Evolutionary conservation across 1,140 invertebrate species (phyloP), one percentile per base, ranked within the genome.

Genomic region (Drosophila tsacasi): DNA sequence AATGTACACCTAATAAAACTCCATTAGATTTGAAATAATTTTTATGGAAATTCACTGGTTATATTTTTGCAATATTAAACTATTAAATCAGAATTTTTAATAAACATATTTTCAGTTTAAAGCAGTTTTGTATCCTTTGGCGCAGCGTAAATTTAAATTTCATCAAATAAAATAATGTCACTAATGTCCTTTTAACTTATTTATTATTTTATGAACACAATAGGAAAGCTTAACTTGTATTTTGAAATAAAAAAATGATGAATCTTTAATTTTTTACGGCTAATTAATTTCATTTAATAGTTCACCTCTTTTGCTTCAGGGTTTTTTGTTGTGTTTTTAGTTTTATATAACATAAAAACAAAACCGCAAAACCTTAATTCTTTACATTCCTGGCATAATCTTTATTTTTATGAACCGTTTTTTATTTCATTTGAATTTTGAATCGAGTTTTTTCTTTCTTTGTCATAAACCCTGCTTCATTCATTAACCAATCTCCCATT

Each of bases 281-380:
- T 23, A 37, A 37, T 37, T 55, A 23, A 37, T 23, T 17, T 9
- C 4, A 23, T 23, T 55, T 3, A 23, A 54, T 15, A 35, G 1
- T 15, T 35, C 0, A 37, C 5, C 4, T 2, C 3, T 23, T 19
- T 21, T 54, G 15, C 23, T 17, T 21, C 9, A 5, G n/a, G n/a
- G n/a, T n/a, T n/a, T 0, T 9, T 55, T 23, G 10, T 15, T 19
- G 5, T 32, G 30, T 15, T 5, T n/a, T 40, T 21, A 21, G 9
- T 32, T n/a, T 32, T 23, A 27, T 4, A 8, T 39, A 54, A 21
- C 12, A 30, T 4, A 54, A 54, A 54, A 19, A 63, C 3, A 63
- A 63, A 63, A 3, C 27, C 25, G 27, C 5, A 58, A 50, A 71
- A 50, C 19, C 12, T 60, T 50, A 19, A 60, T 60, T 52, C 12